Evolutionary conservation across 2,113 vertebrate species (phyloP), one percentile per base, ranked within the genome.

Genomic region (Proterorhinus semilunaris): DNA sequence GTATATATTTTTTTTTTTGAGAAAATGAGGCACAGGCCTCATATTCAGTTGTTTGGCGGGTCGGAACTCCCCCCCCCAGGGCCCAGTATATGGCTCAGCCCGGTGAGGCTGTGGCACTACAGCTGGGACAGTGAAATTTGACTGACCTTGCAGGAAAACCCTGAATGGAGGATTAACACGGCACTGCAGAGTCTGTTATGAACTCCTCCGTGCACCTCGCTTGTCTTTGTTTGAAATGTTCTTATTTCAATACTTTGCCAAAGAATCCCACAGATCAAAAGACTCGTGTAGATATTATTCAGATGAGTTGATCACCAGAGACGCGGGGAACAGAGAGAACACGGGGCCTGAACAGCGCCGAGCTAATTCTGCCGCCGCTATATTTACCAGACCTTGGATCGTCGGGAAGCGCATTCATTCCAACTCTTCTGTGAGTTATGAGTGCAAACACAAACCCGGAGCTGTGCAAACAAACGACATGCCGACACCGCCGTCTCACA

Each of bases 301-400:
- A 36, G 51, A 27, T 59, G 36, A 49, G 52, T 57, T 67, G 53
- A 61, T 80, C 53, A 47, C 42, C 47, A 64, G 46, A 69, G 64
- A 68, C 71, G 27, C 4, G 27, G 27, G 27, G 27, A 76, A 66
- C 69, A 16, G 52, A 53, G 52, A 62, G 69, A 79, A 74, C 12
- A 50, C 1, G 11, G 2, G 11, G 50, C 8, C 61, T 52, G 61
- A 72, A 27, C 53, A 70, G 46, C 21, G 27, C 44, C 15, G 43
- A 51, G 49, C 49, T 62, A 27, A 50, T 44, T 68, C 47, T 51
- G 17, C 15, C 13, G 6, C 6, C 9, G 16, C 2, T 36, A 45
- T 59, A 43, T 59, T 59, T 59, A 59, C 7, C 12, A 59, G 57
- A 59, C 57, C 59, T n/a, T 48, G 27, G 48, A 46, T n/a, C 52